Conservation (phyloP, 1,140 invertebrate species). For the Eueides isabella region DNA sequence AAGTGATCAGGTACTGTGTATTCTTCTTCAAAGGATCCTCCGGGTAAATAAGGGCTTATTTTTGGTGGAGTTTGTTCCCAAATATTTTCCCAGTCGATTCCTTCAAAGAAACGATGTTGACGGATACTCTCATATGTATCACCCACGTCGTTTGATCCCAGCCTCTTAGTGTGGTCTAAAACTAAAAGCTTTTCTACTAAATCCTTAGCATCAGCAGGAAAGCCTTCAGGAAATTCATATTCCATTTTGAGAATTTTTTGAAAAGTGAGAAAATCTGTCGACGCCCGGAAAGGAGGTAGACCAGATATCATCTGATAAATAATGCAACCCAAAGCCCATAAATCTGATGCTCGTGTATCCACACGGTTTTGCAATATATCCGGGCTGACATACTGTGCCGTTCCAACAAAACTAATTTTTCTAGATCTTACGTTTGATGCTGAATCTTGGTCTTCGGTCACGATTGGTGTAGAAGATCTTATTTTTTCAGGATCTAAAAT, state of each 20-base stretch:
- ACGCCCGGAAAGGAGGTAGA: constrained; percentile 94
- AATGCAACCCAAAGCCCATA: constrained; percentile 99
- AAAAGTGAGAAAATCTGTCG: constrained; percentile 98
- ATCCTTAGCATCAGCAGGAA: constrained; percentile 91
- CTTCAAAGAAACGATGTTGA: constrained; percentile 92
- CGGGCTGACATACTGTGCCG: constrained; percentile 99
- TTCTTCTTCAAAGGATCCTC: constrained; percentile 88
- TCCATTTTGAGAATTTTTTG: constrained; percentile 96
- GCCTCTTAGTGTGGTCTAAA: constrained; percentile 88
- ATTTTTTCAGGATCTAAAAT: constrained; percentile 84
- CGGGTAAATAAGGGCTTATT: constrained; percentile 92
- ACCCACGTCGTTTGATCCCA: constrained; percentile 92
- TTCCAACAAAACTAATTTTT: constrained; percentile 97
- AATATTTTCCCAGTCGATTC: constrained; percentile 92
- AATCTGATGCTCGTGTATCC: constrained; percentile 92
- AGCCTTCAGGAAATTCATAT: constrained; percentile 96
- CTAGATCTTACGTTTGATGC: constrained; percentile 77
- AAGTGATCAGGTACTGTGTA: constrained; percentile 89
- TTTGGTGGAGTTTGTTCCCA: constrained; percentile 90
- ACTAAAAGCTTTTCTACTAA: constrained; percentile 94
- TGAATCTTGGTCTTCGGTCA: constrained; percentile 54
- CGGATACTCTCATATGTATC: constrained; percentile 91
- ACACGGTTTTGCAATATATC: constrained; percentile 94
- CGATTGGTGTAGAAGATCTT: constrained; percentile 48
- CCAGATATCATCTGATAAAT: constrained; percentile 98